These are phyloP conservation scores for Strigamia transsilvanica DNA, from an alignment of 2,888 invertebrate species.

Conservation along the genomic window DNA sequence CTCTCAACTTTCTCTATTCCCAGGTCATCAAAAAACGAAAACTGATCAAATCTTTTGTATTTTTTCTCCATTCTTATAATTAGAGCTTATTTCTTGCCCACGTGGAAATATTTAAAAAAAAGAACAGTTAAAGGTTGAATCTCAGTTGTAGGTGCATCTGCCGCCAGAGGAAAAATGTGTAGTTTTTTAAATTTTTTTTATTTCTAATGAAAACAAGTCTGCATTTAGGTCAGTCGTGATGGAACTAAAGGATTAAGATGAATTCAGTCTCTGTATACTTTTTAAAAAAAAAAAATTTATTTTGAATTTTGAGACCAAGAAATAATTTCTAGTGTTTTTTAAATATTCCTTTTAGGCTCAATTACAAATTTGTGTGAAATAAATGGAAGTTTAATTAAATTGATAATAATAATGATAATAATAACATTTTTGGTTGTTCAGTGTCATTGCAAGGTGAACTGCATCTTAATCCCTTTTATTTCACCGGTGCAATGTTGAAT, in stretches of 20 bases:
- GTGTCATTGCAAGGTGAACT: slow-evolving; percentile 4
- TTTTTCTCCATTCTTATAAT: neutral
- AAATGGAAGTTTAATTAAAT: neutral
- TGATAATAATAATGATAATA: neutral
- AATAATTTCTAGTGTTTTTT: neutral
- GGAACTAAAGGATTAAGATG: slow-evolving; percentile 30
- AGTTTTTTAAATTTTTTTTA: neutral
- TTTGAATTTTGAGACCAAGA: neutral
- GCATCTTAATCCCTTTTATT: neutral
- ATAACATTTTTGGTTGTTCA: neutral
- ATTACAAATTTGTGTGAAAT: neutral
- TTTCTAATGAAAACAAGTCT: slow-evolving; percentile 16
- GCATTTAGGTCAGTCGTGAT: slow-evolving; percentile 28
- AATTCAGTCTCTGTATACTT: neutral
- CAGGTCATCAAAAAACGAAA: neutral
- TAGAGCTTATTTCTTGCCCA: slow-evolving; percentile 3
- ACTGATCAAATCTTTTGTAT: neutral
- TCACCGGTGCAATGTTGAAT: neutral
- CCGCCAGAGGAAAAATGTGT: slow-evolving; percentile 1
- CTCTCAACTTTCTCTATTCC: neutral
- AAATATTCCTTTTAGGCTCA: neutral
- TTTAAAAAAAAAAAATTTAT: no score
- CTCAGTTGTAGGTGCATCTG: slow-evolving; percentile 26
- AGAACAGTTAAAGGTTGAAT: neutral
- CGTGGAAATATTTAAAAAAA: slow-evolving; percentile 13